Percentiles rank a stretch among this genome's conserved stretches.
Evolutionary conservation across 2,113 vertebrate species (phyloP).

Genomic region (Psophia crepitans): DNA sequence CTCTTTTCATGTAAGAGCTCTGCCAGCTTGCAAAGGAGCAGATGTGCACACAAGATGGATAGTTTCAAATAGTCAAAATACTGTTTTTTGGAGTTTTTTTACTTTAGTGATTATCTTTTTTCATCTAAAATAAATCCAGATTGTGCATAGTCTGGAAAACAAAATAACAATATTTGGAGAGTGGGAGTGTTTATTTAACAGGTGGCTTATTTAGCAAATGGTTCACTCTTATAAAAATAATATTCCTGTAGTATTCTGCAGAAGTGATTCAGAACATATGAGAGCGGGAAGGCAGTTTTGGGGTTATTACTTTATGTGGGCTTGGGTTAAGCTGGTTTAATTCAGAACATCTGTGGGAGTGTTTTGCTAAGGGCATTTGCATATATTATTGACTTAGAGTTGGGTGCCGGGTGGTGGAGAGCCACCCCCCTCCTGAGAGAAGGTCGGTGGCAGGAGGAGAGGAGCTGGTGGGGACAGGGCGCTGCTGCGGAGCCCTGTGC

Average conservation of each 20-base stretch:
- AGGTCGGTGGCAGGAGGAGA: fast-evolving
- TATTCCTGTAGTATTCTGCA: background rate
- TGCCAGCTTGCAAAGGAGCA: constrained; percentile 43
- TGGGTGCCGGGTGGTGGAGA: background rate
- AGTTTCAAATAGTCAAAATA: constrained; percentile 42
- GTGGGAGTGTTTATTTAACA: constrained; percentile 49
- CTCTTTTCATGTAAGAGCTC: background rate
- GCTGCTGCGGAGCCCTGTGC: background rate
- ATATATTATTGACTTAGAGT: background rate
- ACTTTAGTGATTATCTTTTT: constrained; percentile 18
- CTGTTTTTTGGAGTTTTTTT: background rate
- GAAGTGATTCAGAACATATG: background rate
- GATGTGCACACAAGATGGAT: constrained; percentile 55
- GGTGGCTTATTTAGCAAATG: constrained; percentile 51
- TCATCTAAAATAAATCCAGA: constrained; percentile 59
- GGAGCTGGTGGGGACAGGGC: background rate
- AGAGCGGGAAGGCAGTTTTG: background rate
- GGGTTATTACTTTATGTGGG: background rate
- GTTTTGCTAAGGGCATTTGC: background rate
- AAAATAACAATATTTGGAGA: constrained; percentile 55
- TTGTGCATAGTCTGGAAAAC: constrained; percentile 45
- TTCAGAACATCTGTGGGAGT: constrained; percentile 16
- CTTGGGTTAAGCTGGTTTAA: background rate
- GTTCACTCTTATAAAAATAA: background rate
- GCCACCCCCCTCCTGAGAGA: background rate